Conservation (phyloP, 2,797 vertebrate species). For the Lagodon rhomboides region DNA sequence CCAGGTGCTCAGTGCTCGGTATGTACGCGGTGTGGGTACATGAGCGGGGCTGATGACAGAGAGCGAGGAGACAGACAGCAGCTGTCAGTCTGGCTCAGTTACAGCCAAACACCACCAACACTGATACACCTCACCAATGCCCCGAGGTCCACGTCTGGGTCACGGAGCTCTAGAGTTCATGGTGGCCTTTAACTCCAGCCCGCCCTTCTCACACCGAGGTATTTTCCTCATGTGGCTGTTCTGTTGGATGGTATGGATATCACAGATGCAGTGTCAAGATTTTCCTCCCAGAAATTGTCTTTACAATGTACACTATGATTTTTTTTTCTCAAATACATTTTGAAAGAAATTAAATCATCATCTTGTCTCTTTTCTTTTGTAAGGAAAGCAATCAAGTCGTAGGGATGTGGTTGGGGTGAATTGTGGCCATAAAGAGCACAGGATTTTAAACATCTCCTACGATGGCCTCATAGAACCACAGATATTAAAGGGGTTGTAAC, state of each 20-base stretch:
- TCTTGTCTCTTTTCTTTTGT: too few relatives aligned
- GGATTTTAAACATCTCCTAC: background rate
- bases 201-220: slow-evolving; percentile 10
- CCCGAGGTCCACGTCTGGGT: slow-evolving; percentile 72
- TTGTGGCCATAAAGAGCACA: background rate
- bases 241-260: background rate
- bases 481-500: background rate
- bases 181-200: slow-evolving; percentile 51
- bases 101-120: slow-evolving; percentile 61
- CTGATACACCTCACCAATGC: slow-evolving; percentile 56
- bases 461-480: background rate
- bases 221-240: slow-evolving; percentile 16
- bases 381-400: too few relatives aligned
- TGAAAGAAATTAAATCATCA: background rate
- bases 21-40: slow-evolving; percentile 37
- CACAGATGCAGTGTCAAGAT: background rate
- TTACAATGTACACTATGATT: background rate
- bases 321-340: background rate
- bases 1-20: slow-evolving; percentile 77
- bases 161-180: slow-evolving; percentile 57
- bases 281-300: background rate
- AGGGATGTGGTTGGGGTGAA: background rate
- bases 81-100: slow-evolving; percentile 77
- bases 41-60: slow-evolving; percentile 64
- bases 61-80: slow-evolving; percentile 72